Evolutionary conservation across 2,888 invertebrate species (phyloP).

Genomic region (Andricus curvator): DNA sequence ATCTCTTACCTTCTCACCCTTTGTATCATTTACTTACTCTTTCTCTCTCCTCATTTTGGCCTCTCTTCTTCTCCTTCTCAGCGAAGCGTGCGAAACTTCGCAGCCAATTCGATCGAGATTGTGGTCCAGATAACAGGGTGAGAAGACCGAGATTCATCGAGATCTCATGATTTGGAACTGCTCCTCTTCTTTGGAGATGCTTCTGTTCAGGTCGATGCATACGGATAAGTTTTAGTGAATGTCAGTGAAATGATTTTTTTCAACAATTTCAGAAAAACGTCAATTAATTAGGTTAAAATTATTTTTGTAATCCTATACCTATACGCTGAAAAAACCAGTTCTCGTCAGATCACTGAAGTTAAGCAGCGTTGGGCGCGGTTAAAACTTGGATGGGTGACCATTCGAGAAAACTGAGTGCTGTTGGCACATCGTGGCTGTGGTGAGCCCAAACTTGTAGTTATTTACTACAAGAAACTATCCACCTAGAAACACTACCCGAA

Average conservation of each 20-base stretch:
- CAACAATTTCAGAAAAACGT: not conserved
- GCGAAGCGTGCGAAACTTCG: conserved; percentile 72
- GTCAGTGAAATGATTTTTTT: not conserved
- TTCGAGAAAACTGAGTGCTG: too few species aligned
- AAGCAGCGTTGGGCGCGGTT: too few species aligned
- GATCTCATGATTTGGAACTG: conserved; percentile 43
- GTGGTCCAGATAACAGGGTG: conserved; percentile 66
- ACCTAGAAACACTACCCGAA: too few species aligned
- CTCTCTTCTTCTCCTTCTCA: conserved; percentile 50
- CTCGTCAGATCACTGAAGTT: too few species aligned
- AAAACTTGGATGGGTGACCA: too few species aligned
- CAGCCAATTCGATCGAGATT: conserved; percentile 73
- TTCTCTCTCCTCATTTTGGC: conserved; percentile 42
- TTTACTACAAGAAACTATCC: too few species aligned
- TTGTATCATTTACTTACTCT: conserved; percentile 45
- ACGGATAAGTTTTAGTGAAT: conserved; percentile 8
- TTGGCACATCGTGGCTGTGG: too few species aligned
- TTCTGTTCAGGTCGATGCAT: conserved; percentile 26
- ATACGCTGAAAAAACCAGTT: too few species aligned
- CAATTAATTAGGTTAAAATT: too few species aligned
- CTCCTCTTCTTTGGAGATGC: conserved; percentile 15
- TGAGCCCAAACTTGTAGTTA: too few species aligned
- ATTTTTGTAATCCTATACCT: too few species aligned
- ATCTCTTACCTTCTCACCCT: conserved; percentile 45
- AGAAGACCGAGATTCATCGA: conserved; percentile 47